phyloP scores from a whole-genome alignment of 2,797 vertebrate species.

The Hemitrygon akajei region DNA sequence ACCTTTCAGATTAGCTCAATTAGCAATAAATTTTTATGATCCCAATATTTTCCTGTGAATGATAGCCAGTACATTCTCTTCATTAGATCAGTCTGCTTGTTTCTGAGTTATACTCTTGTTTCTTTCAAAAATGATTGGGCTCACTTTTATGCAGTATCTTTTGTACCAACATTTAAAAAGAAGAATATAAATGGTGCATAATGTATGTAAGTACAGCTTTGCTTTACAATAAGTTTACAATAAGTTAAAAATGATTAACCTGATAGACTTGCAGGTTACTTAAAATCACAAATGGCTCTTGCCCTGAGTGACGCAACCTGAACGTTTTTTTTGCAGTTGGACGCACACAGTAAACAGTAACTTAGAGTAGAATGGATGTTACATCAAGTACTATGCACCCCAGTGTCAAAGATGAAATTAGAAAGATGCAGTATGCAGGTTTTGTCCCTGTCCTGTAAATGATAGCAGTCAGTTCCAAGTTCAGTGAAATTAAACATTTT shows the following conservation, averaged over 20 bases:
- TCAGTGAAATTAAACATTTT: conserved; percentile 23
- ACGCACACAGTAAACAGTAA: background rate
- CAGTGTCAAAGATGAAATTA: background rate
- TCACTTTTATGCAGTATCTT: background rate
- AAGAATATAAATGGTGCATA: background rate
- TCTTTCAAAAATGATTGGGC: background rate
- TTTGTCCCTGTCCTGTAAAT: background rate
- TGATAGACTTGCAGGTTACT: background rate
- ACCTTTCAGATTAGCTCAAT: background rate
- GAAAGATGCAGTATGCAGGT: background rate
- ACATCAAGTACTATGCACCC: background rate
- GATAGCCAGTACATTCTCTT: background rate
- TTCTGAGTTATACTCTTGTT: background rate
- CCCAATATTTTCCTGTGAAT: background rate
- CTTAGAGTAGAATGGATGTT: background rate
- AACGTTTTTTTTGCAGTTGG: background rate
- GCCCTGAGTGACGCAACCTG: background rate
- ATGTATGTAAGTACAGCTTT: background rate
- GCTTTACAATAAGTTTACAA: background rate
- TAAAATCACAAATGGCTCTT: background rate
- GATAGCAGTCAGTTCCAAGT: conserved; percentile 31
- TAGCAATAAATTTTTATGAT: background rate
- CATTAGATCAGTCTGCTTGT: background rate
- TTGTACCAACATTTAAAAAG: background rate
- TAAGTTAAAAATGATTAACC: background rate